Percentiles rank a stretch among this genome's conserved stretches.
Evolutionary conservation across 23 tunicate species (phyloP).

Genomic region (Clavelina lepadiformis): DNA sequence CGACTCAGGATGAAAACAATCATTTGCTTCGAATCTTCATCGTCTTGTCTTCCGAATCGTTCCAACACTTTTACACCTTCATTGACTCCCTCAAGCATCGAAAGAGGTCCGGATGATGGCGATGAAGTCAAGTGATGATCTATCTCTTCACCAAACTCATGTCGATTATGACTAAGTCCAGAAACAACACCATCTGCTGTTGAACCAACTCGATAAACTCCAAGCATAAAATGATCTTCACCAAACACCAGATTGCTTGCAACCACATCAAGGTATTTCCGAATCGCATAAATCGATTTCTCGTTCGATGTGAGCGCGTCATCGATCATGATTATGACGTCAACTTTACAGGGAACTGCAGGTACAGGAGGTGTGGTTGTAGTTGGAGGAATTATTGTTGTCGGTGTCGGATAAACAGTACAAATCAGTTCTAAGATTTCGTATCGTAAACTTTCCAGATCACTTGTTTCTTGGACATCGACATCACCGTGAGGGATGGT

Average conservation of each 20-base stretch:
- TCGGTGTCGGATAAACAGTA: constrained; percentile 8
- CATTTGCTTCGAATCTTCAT: constrained; percentile 6
- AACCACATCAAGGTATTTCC: constrained; percentile 2
- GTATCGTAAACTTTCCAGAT: constrained; percentile 27
- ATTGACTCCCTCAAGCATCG: neutral
- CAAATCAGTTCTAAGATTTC: constrained; percentile 60
- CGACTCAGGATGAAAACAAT: constrained; percentile 41
- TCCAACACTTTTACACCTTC: constrained; percentile 10
- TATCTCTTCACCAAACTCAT: constrained; percentile 2
- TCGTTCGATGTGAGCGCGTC: constrained; percentile 14
- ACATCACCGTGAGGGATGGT: constrained; percentile 38
- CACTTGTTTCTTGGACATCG: constrained; percentile 3
- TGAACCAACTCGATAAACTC: constrained; percentile 16
- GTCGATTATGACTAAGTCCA: constrained; percentile 7
- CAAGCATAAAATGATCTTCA: constrained; percentile 6
- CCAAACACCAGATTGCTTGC: constrained; percentile 2
- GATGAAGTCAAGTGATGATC: neutral
- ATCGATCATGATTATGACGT: constrained; percentile 39
- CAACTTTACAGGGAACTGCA: constrained; percentile 35
- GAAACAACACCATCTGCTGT: neutral
- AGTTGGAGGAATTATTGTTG: neutral
- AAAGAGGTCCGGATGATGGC: constrained; percentile 21
- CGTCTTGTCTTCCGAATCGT: constrained; percentile 6
- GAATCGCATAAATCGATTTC: neutral
- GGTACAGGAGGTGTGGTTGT: constrained; percentile 12